phyloP scores from a whole-genome alignment of 64 coral and sea anemone genomes.

The Actinia equina region DNA sequence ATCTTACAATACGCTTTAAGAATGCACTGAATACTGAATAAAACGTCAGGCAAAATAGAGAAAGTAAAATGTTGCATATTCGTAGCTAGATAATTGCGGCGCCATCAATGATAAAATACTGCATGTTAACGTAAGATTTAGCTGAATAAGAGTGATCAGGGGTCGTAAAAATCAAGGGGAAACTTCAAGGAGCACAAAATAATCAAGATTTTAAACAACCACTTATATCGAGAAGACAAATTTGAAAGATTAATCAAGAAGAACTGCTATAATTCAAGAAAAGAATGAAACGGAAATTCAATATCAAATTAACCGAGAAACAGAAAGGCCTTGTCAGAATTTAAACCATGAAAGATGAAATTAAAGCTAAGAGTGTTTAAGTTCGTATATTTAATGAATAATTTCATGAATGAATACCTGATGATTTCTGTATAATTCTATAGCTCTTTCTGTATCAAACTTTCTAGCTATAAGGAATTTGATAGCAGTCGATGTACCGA shows the following conservation, averaged over 20 bases:
- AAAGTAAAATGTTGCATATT: background rate
- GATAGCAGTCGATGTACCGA: slow-evolving; percentile 46
- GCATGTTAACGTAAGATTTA: background rate
- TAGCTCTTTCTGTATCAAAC: slow-evolving; percentile 48
- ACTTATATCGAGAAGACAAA: background rate
- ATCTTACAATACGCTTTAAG: background rate
- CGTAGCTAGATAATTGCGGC: background rate
- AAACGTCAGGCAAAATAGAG: background rate
- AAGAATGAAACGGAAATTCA: background rate
- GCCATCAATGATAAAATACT: no score
- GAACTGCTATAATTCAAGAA: background rate
- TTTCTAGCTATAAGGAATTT: slow-evolving; percentile 48
- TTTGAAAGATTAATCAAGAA: background rate
- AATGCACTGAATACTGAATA: background rate
- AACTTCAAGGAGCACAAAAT: background rate
- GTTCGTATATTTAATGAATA: background rate
- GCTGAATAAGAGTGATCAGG: background rate
- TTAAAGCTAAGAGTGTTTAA: background rate
- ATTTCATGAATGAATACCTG: slow-evolving; percentile 4
- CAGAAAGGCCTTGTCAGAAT: background rate
- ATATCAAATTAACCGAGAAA: background rate
- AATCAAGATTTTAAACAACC: background rate
- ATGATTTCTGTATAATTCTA: slow-evolving; percentile 45
- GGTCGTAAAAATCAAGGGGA: background rate
- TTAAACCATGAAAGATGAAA: background rate